phyloP scores from a whole-genome alignment of 2,797 vertebrate genomes.

The Scolopax rusticola region DNA sequence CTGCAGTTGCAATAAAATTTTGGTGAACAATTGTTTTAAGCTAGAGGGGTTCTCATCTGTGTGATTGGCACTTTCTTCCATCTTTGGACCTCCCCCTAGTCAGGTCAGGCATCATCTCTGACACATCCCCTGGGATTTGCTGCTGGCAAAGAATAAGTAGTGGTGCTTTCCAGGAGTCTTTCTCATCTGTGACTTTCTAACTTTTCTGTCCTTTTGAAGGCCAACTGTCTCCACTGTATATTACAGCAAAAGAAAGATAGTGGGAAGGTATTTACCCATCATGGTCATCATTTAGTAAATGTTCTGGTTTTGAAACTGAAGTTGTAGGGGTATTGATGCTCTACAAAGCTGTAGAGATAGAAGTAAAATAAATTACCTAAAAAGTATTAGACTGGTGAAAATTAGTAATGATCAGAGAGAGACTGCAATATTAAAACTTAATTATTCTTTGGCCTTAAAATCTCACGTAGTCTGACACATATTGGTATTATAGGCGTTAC shows the following conservation, averaged over 20 bases:
- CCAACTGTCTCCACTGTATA: background rate
- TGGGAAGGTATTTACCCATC: background rate
- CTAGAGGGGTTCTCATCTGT: background rate
- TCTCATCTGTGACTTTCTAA: background rate
- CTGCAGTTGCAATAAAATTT: background rate
- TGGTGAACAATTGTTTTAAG: background rate
- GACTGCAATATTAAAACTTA: background rate
- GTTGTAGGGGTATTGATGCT: background rate
- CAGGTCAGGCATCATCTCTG: background rate
- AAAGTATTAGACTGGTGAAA: background rate
- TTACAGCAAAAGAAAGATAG: background rate
- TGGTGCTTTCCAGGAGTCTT: background rate
- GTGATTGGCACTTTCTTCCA: background rate
- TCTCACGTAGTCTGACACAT: background rate
- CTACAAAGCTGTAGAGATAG: background rate
- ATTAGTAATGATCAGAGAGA: background rate
- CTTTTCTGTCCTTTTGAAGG: background rate
- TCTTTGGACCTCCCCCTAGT: background rate
- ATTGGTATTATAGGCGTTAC: background rate
- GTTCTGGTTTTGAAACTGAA: background rate
- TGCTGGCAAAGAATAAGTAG: background rate
- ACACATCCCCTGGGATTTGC: background rate
- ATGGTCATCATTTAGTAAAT: background rate
- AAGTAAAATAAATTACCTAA: background rate
- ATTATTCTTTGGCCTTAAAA: slow-evolving; percentile 8